Evolutionary conservation across 1,140 invertebrate species (phyloP), one percentile per base, ranked within the genome.

Genomic region (Tetragonula clypearis): DNA sequence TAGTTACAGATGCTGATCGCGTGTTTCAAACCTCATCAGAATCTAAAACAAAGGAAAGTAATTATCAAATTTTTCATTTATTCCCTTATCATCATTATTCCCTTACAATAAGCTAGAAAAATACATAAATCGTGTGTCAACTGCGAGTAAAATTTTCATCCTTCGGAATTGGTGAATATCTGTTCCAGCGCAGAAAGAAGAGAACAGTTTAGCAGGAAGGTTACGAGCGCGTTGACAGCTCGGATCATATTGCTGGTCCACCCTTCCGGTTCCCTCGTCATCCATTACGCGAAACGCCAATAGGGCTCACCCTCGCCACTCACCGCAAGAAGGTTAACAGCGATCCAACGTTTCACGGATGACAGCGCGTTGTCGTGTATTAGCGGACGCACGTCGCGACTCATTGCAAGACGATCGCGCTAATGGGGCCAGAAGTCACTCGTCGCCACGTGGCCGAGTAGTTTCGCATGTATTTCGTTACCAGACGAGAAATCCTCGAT

Each of bases 261-360:
- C 89, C 89, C 89, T 90, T 90, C 78, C 86, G 79, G 65, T 75
- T 49, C 73, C 71, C 35, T 35, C 83, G 79, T 79, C 82, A 90
- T 90, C 89, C 83, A 90, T 90, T 89, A 87, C 82, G 69, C 86
- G 78, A 72, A 71, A 86, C 73, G 84, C 79, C 71, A 68, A 26
- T 49, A 73, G 79, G 88, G 49, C 72, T 88, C 84, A 88, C 89
- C 89, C 89, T 90, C 89, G 86, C 86, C 86, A 87, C 84, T 89
- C 84, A 86, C 87, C 89, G 53, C 89, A 88, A 90, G 89, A 65
- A 90, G 89, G 80, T 90, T 86, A 90, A 90, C 89, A 86, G 84
- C 89, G 89, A 86, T 88, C 84, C 80, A 76, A 82, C 86, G 89
- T 90, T 90, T 90, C 88, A 90, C 89, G 88, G 89, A 90, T 90